Evolutionary conservation across 2,797 vertebrate species (phyloP).

Genomic region (Brachyrhaphis roseni): DNA sequence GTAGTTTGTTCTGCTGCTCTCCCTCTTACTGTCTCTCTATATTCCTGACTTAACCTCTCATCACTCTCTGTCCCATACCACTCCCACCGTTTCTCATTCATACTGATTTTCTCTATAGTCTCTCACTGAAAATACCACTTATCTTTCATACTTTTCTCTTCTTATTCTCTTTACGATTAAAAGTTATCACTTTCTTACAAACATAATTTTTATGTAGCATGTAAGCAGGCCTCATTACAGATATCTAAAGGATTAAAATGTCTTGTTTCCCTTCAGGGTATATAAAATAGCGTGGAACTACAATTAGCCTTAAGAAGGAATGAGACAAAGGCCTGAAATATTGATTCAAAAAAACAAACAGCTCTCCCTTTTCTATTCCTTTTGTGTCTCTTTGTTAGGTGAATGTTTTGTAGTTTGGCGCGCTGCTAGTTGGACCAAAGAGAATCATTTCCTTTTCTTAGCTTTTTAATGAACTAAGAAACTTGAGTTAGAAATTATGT

Average conservation of each 20-base stretch:
- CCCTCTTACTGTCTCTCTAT: conserved; percentile 17
- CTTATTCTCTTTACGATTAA: not conserved
- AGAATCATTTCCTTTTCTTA: conserved; percentile 55
- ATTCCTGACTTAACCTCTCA: conserved; percentile 30
- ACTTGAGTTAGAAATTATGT: conserved; percentile 4
- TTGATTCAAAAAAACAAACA: conserved; percentile 50
- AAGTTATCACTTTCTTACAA: not conserved
- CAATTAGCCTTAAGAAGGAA: conserved; percentile 12
- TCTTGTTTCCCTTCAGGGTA: not conserved
- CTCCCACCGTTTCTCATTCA: conserved; percentile 8
- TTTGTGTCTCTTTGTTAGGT: conserved; percentile 17
- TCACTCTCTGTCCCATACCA: conserved; percentile 4
- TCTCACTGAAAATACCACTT: conserved; percentile 4
- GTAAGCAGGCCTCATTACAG: not conserved
- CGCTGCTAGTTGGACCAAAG: conserved; percentile 41
- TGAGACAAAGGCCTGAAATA: conserved; percentile 19
- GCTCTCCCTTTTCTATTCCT: conserved; percentile 18
- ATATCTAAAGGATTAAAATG: conserved; percentile 1
- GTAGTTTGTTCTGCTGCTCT: conserved; percentile 49
- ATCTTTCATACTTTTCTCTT: conserved; percentile 7
- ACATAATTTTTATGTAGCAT: not conserved
- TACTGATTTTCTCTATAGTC: not conserved
- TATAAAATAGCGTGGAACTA: conserved; percentile 1
- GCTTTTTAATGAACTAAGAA: conserved; percentile 39
- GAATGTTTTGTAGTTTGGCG: conserved; percentile 37